Base-by-base conservation (phyloP, 2,888 invertebrate genomes). In the Agriopis aurantiaria region DNA sequence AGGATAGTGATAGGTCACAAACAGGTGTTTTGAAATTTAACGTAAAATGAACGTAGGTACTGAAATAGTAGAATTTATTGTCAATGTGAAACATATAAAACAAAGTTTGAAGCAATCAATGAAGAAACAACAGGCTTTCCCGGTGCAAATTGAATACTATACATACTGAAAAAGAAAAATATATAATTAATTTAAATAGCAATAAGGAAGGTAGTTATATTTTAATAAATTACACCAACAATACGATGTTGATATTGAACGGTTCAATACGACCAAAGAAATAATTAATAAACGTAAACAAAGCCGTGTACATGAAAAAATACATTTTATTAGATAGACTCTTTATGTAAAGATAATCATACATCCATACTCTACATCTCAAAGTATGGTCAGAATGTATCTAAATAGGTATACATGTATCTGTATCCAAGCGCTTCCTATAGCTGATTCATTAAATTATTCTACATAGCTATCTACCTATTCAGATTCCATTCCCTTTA, bases 1-100 rank as follows among this genome's bases (percentile, higher is more conserved):
- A 78, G 75, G 72, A 73, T 23, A 23, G 17, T 2, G 17, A 69
- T 73, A 73, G 72, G 72, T 72, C 67, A 73, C 51, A 61, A 69
- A 72, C 77, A 75, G 72, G 72, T 76, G 76, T 68, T 63, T 68
- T 53, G 3, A 17, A 53, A 59, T 46, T 43, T 59, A 41, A 60
- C 23, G 48, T 59, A 63, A 58, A 63, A 46, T 8, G 17, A 57
- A 51, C 14, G 48, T 23, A 23, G 17, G 17, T 46, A 57, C 14
- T 17, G 17, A 17, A 51, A 51, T 14, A 55, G 12, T 40, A 12
- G n/a, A 40, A 7, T n/a, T n/a, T n/a, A n/a, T 5, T 40, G 48
- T n/a, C n/a, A 5, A 12, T n/a, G 11, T 48, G 33, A 33, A 3
- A 33, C 33, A 33, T 33, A 33, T 5, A 33, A 46, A 46, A 46